A percentile compares a stretch with the other conserved stretches of the same genome.
These are phyloP conservation scores for Xiphophorus hellerii DNA, from an alignment of 2,113 vertebrate genomes.

Conservation along the genomic window DNA sequence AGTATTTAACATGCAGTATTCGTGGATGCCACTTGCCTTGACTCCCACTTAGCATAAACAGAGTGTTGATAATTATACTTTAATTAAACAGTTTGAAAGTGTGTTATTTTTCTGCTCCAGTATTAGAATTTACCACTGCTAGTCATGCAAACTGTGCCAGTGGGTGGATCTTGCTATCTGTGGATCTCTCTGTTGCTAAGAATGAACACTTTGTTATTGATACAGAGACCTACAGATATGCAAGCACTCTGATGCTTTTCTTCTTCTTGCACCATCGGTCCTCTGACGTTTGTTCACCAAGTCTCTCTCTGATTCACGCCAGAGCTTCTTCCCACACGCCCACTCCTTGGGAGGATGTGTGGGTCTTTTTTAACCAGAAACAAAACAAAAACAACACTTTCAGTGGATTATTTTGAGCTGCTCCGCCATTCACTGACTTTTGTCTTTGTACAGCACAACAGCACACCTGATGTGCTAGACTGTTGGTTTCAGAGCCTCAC, in stretches of 20 bases:
- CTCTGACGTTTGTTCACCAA: constrained; percentile 24
- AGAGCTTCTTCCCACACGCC: constrained; percentile 58
- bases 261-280: constrained; percentile 17
- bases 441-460: neutral
- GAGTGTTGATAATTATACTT: neutral
- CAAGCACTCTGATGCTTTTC: constrained; percentile 15
- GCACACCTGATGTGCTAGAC: neutral
- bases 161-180: constrained; percentile 50
- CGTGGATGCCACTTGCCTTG: neutral
- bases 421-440: too few species aligned
- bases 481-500: too few species aligned
- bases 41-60: neutral
- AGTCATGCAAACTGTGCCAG: constrained; percentile 11
- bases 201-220: constrained; percentile 49
- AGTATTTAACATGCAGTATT: neutral
- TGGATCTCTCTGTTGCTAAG: constrained; percentile 47
- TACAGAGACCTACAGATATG: constrained; percentile 8
- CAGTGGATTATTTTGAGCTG: neutral
- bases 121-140: constrained; percentile 2
- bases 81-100: constrained; percentile 10
- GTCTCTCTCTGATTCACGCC: constrained; percentile 13
- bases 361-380: constrained; percentile 14
- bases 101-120: constrained; percentile 8
- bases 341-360: constrained; percentile 34
- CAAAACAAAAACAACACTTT: neutral